A percentile compares a stretch with the other conserved stretches of the same genome.
phyloP scores from a whole-genome alignment of 2,888 invertebrate genomes.

The Colostygia pectinataria region DNA sequence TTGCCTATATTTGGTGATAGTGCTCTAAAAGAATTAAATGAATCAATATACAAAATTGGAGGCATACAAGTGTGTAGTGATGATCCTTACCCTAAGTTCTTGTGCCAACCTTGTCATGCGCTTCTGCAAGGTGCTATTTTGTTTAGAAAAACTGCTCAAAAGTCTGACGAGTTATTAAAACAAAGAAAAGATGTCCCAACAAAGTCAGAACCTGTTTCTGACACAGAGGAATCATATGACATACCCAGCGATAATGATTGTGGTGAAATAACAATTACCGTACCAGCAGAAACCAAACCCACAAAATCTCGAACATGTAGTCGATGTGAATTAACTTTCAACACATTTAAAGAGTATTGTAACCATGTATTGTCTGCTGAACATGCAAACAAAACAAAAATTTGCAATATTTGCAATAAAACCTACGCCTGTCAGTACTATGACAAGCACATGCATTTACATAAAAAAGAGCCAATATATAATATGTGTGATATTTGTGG shows the following conservation, averaged over 20 bases:
- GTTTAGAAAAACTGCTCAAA: conserved; percentile 65
- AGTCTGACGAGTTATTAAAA: conserved; percentile 56
- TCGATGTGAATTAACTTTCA: conserved; percentile 59
- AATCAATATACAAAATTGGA: conserved; percentile 50
- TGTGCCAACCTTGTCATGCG: conserved; percentile 60
- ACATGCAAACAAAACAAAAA: conserved; percentile 58
- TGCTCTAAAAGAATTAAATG: conserved; percentile 45
- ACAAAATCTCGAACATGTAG: conserved; percentile 42
- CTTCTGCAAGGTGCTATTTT: conserved; percentile 63
- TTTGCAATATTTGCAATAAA: conserved; percentile 65
- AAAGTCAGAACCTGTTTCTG: conserved; percentile 15
- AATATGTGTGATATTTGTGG: conserved; percentile 75
- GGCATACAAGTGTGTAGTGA: conserved; percentile 52
- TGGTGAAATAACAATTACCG: conserved; percentile 14
- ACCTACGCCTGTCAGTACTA: conserved; percentile 56
- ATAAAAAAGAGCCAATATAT: conserved; percentile 48
- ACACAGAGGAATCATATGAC: conserved; percentile 24
- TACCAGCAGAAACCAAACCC: no score
- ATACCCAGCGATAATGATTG: conserved; percentile 21
- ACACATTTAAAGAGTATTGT: conserved; percentile 53
- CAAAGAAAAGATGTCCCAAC: no score
- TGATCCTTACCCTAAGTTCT: conserved; percentile 61
- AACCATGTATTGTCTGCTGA: conserved; percentile 59
- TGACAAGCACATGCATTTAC: conserved; percentile 56
- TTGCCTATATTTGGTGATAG: conserved; percentile 57